Evolutionary conservation across 2,797 vertebrate genomes (phyloP).

Genomic region (Melanotaenia pygmaea): DNA sequence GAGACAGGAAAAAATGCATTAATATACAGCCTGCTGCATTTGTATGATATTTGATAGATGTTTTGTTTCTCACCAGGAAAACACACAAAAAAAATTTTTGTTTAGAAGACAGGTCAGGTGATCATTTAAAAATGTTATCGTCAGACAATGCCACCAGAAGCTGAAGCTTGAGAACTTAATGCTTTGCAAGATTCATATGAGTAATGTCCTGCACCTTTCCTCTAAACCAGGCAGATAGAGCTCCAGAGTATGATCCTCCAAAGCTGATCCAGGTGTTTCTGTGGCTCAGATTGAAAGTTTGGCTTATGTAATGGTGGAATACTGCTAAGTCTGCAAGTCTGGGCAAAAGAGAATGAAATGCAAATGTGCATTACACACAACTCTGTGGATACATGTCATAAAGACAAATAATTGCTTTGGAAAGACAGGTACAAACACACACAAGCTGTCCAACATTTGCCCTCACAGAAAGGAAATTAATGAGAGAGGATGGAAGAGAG

Average conservation of each 20-base stretch:
- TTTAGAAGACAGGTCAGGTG: neutral
- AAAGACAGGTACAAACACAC: neutral
- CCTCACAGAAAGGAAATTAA: neutral
- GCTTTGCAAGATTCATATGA: neutral
- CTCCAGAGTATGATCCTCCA: constrained; percentile 89
- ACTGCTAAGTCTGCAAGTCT: constrained; percentile 81
- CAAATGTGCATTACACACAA: neutral
- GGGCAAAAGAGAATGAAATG: constrained; percentile 12
- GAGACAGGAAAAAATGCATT: neutral
- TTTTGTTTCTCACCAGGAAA: neutral
- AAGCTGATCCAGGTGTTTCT: constrained; percentile 90
- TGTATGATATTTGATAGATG: neutral
- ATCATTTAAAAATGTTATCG: neutral
- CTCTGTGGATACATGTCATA: neutral
- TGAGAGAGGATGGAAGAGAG: neutral
- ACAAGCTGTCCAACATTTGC: neutral
- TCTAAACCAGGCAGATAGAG: constrained; percentile 87
- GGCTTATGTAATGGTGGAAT: constrained; percentile 81
- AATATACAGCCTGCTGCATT: neutral
- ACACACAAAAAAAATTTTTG: neutral
- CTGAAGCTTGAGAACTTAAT: neutral
- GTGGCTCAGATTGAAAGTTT: constrained; percentile 80
- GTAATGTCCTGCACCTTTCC: constrained; percentile 53
- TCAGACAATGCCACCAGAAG: neutral
- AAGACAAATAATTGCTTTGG: neutral